Percentiles rank a stretch among this genome's conserved stretches.
Conservation (phyloP, 2,113 vertebrate genomes). For the Camarhynchus parvulus region DNA sequence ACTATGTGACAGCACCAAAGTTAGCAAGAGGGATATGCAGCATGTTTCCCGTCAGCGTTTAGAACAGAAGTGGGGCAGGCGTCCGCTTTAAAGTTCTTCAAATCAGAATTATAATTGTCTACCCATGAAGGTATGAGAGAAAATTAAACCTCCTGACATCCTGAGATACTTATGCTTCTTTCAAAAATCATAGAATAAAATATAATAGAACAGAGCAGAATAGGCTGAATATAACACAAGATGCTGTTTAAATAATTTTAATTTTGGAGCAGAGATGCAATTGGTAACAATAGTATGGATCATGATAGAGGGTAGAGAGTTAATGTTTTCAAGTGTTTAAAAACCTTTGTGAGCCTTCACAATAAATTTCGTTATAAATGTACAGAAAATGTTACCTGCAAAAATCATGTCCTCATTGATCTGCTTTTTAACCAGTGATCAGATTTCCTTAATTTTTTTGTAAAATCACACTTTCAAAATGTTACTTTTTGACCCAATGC, state of each 20-base stretch:
- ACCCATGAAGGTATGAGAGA: not conserved
- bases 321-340: not conserved
- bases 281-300: not conserved
- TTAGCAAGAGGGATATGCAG: conserved; percentile 12
- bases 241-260: not conserved
- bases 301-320: not conserved
- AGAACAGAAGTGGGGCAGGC: conserved; percentile 33
- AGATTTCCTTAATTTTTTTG: not conserved
- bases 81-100: conserved; percentile 49
- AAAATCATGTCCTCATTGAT: not conserved
- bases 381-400: not conserved
- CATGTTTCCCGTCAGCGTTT: not conserved
- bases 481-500: not conserved
- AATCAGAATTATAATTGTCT: conserved; percentile 36
- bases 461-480: not conserved
- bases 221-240: not conserved
- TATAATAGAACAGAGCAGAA: not conserved
- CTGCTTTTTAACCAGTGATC: not conserved
- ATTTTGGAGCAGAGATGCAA: not conserved
- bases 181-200: not conserved
- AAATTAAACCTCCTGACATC: conserved; percentile 29
- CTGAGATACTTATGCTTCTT: not conserved
- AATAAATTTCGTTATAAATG: not conserved
- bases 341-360: not conserved
- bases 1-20: conserved; percentile 2